Conservation (phyloP, 2,113 vertebrate genomes). For the Clarias gariepinus region DNA sequence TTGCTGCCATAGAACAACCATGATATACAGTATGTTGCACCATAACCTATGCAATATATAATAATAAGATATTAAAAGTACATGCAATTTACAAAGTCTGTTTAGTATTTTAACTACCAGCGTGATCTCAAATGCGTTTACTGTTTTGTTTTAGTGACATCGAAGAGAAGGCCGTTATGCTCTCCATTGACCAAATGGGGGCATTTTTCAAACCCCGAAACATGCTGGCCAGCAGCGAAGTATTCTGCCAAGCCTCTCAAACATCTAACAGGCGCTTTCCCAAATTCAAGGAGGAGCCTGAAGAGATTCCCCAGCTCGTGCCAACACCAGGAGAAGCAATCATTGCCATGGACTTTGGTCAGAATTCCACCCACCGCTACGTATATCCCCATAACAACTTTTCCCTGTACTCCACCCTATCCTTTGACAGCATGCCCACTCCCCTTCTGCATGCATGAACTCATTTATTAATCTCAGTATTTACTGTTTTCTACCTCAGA, state of each 20-base stretch:
- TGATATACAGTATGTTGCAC: too few relatives aligned
- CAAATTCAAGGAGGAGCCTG: slow-evolving; percentile 92
- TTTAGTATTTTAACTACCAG: not conserved
- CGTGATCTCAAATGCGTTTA: not conserved
- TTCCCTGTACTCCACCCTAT: slow-evolving; percentile 72
- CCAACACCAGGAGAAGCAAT: slow-evolving; percentile 91
- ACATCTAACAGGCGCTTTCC: slow-evolving; percentile 80
- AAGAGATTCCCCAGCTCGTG: slow-evolving; percentile 88
- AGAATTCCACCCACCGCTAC: slow-evolving; percentile 61
- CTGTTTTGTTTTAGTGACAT: slow-evolving; percentile 77
- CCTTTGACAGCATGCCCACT: slow-evolving; percentile 43
- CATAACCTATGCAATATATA: not conserved
- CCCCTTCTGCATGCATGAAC: slow-evolving; percentile 53
- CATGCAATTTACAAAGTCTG: not conserved
- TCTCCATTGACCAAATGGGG: slow-evolving; percentile 96
- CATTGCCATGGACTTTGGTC: slow-evolving; percentile 91
- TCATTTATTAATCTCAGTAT: not conserved
- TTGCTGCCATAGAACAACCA: too few relatives aligned
- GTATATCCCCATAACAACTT: slow-evolving; percentile 67
- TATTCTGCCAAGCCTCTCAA: slow-evolving; percentile 70
- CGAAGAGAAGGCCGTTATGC: slow-evolving; percentile 87
- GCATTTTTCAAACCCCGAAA: slow-evolving; percentile 83
- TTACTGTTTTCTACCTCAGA: slow-evolving; percentile 50
- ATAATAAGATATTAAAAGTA: not conserved
- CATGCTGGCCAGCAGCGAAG: slow-evolving; percentile 67